These are phyloP conservation scores for Sternotherus odoratus DNA, from an alignment of 2,797 vertebrate species.

Conservation along the genomic window DNA sequence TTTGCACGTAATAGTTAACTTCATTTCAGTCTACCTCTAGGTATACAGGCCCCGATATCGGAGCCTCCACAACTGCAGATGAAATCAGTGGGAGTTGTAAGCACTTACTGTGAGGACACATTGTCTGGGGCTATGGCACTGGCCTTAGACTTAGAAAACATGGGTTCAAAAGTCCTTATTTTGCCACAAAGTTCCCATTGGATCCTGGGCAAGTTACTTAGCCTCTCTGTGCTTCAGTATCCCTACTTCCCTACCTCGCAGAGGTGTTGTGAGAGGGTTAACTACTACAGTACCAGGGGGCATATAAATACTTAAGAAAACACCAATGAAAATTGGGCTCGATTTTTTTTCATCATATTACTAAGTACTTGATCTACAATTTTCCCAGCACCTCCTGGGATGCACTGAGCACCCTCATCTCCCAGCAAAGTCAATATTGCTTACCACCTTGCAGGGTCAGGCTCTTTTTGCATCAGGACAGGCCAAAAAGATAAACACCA, in stretches of 20 bases:
- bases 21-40: background rate
- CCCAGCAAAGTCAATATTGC: background rate
- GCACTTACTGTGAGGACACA: background rate
- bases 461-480: background rate
- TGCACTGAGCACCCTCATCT: background rate
- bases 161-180: background rate
- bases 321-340: background rate
- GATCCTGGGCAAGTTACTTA: background rate
- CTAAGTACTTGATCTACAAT: background rate
- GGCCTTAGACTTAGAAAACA: background rate
- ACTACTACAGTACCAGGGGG: background rate
- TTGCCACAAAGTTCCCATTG: background rate
- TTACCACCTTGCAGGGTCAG: background rate
- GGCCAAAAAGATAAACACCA: background rate
- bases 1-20: background rate
- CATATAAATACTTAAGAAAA: background rate
- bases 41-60: background rate
- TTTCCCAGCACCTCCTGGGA: background rate
- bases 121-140: background rate
- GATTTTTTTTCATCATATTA: background rate
- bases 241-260: background rate
- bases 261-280: background rate
- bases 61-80: background rate
- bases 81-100: constrained; percentile 9
- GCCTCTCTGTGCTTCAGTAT: background rate